phyloP scores from a whole-genome alignment of 1,140 invertebrate genomes.

The Zaprionus davidi region DNA sequence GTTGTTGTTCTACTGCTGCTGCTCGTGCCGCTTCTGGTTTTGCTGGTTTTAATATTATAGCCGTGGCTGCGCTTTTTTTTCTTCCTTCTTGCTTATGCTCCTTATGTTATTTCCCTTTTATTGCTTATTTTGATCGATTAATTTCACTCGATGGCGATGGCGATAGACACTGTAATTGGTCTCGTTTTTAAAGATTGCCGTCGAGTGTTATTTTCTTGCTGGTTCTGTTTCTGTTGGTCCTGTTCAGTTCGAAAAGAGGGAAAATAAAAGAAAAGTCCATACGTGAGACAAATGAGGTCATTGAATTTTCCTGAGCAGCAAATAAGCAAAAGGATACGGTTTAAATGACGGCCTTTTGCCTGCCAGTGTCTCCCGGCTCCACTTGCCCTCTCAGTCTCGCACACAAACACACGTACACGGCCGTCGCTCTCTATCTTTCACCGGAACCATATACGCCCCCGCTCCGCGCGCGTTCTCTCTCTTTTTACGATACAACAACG shows the following conservation, averaged over 20 bases:
- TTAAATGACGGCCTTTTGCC: conserved; percentile 34
- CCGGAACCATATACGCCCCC: conserved; percentile 59
- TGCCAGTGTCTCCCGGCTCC: conserved; percentile 41
- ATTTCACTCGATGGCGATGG: conserved; percentile 40
- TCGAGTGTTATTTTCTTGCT: conserved; percentile 46
- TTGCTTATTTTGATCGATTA: conserved; percentile 40
- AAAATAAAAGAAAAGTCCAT: conserved; percentile 57
- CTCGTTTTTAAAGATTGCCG: conserved; percentile 46
- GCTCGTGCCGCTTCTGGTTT: conserved; percentile 37
- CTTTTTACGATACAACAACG: conserved; percentile 68
- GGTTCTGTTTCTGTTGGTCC: conserved; percentile 47
- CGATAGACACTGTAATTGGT: conserved; percentile 41
- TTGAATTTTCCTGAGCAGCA: conserved; percentile 69
- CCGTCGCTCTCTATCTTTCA: conserved; percentile 39
- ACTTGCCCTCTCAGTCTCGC: conserved; percentile 35
- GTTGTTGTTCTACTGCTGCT: conserved; percentile 4
- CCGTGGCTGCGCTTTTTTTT: conserved; percentile 16
- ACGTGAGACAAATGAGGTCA: conserved; percentile 80
- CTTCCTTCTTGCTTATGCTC: conserved; percentile 7
- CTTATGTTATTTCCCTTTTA: conserved; percentile 13
- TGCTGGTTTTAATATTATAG: conserved; percentile 28
- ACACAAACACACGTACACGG: conserved; percentile 18
- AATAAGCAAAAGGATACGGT: conserved; percentile 49
- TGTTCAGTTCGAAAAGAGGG: conserved; percentile 46
- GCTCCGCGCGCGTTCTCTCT: conserved; percentile 42